Conservation (phyloP, 2,113 vertebrate species). For the Platysteira castanea region DNA sequence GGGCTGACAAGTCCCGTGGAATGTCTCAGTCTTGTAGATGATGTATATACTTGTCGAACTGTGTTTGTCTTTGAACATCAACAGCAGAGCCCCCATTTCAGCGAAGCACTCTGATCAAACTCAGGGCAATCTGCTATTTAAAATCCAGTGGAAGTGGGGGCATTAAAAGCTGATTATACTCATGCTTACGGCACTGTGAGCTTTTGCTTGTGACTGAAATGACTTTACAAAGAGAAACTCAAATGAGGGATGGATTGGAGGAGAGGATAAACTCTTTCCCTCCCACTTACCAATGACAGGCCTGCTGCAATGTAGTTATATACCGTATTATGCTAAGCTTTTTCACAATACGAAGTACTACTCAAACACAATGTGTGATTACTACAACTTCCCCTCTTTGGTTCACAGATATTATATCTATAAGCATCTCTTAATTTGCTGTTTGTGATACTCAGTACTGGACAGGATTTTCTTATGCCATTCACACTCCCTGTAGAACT, state of each 20-base stretch:
- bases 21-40: neutral
- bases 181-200: neutral
- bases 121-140: neutral
- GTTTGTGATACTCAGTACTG: neutral
- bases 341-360: slow-evolving; percentile 19
- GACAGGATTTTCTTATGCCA: neutral
- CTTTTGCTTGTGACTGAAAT: neutral
- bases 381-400: slow-evolving; percentile 9
- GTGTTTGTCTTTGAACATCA: neutral
- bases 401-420: neutral
- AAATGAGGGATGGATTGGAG: neutral
- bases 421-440: slow-evolving; percentile 20
- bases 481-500: neutral
- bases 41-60: neutral
- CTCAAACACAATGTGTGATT: slow-evolving; percentile 37
- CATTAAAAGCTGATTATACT: neutral
- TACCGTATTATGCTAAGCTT: neutral
- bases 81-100: neutral
- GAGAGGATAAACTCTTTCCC: neutral
- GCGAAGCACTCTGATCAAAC: neutral
- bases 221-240: slow-evolving; percentile 5
- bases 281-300: neutral
- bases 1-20: neutral
- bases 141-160: neutral
- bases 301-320: neutral